These are phyloP conservation scores for Drosophila antonietae DNA, from an alignment of 2,888 invertebrate genomes.

Conservation along the genomic window DNA sequence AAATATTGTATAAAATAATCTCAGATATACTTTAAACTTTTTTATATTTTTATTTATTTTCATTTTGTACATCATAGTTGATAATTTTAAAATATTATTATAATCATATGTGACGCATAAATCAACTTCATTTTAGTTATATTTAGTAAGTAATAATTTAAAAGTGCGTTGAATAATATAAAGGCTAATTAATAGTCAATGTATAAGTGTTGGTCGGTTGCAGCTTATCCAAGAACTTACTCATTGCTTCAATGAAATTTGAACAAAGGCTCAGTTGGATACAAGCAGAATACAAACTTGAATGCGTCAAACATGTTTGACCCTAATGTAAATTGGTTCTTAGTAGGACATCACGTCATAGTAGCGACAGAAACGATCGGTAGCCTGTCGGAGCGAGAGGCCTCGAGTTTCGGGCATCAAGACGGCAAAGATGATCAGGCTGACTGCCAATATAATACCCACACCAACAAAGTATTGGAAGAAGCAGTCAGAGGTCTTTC, in stretches of 20 bases:
- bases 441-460: constrained; percentile 57
- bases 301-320: not conserved
- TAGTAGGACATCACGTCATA: constrained; percentile 65
- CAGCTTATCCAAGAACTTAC: not conserved
- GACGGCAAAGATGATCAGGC: constrained; percentile 47
- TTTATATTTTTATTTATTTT: not conserved
- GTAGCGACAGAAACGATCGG: constrained; percentile 51
- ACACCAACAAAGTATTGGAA: constrained; percentile 63
- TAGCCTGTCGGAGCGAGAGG: constrained; percentile 60
- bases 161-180: not conserved
- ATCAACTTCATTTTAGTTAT: not conserved
- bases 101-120: not conserved
- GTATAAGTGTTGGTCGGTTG: not conserved
- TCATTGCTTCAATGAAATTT: not conserved
- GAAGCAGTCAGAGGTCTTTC: constrained; percentile 3
- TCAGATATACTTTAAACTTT: not conserved
- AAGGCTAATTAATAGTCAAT: not conserved
- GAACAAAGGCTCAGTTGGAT: not conserved
- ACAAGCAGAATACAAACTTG: not conserved
- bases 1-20: not conserved
- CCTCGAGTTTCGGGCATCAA: constrained; percentile 66
- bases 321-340: not conserved
- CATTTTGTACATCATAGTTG: not conserved
- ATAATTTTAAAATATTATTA: not conserved
- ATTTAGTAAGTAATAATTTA: not conserved